Evolutionary conservation across 2,113 vertebrate genomes (phyloP).

Genomic region (Chelonoidis abingdonii): DNA sequence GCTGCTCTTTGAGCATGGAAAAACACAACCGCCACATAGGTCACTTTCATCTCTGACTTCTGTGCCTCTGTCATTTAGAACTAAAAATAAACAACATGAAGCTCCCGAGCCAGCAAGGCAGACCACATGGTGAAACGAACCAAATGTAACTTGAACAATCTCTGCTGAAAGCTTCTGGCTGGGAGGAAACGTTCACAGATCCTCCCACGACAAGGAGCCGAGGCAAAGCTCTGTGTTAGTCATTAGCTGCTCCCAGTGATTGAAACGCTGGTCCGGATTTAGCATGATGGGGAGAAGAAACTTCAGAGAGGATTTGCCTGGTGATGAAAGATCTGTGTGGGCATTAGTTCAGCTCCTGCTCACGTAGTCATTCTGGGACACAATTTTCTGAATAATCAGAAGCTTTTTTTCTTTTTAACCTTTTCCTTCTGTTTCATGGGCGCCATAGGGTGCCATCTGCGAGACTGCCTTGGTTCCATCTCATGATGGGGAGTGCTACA

Average conservation of each 20-base stretch:
- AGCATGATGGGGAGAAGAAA: not conserved
- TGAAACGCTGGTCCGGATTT: not conserved
- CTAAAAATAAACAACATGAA: not conserved
- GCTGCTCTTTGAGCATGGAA: not conserved
- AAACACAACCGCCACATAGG: not conserved
- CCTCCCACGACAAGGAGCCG: not conserved
- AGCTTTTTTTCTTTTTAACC: not conserved
- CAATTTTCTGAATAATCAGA: not conserved
- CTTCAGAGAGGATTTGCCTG: not conserved
- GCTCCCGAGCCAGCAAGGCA: not conserved
- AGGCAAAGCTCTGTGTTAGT: not conserved
- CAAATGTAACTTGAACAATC: not conserved
- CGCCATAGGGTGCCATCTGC: accelerated
- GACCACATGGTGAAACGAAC: not conserved
- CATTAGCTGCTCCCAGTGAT: not conserved
- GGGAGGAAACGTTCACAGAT: not conserved
- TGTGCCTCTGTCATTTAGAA: not conserved
- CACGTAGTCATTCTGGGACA: not conserved
- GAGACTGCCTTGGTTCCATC: not conserved
- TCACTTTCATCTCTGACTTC: not conserved
- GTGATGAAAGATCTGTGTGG: not conserved
- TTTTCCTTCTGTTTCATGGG: not conserved
- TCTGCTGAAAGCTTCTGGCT: not conserved
- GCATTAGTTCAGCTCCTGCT: constrained; percentile 7
- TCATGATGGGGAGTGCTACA: not conserved